phyloP scores from a whole-genome alignment of 2,888 invertebrate species.

The Caradrina clavipalpis region DNA sequence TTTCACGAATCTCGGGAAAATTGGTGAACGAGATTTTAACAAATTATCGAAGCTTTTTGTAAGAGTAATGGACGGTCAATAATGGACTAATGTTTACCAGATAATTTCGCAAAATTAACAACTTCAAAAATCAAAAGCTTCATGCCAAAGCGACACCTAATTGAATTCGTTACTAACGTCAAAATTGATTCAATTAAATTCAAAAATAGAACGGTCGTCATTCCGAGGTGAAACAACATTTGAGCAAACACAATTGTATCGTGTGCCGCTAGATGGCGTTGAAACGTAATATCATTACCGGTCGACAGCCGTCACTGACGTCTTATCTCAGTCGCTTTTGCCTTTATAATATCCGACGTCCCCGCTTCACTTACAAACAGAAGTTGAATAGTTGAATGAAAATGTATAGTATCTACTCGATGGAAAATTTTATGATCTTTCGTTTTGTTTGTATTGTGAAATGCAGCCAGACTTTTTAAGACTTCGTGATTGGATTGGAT shows the following conservation, averaged over 20 bases:
- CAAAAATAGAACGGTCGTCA: conserved; percentile 60
- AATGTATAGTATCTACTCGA: conserved; percentile 48
- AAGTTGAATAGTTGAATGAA: conserved; percentile 63
- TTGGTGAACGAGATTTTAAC: neutral
- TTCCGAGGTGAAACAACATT: conserved; percentile 63
- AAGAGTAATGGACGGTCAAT: neutral
- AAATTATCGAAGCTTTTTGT: neutral
- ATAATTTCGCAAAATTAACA: conserved; percentile 8
- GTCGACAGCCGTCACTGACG: conserved; percentile 64
- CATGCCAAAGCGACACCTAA: conserved; percentile 28
- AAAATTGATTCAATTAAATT: conserved; percentile 60
- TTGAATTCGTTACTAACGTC: conserved; percentile 38
- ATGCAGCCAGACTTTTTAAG: conserved; percentile 12
- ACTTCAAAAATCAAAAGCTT: conserved; percentile 9
- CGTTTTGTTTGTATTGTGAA: conserved; percentile 43
- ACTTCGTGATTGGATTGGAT: neutral
- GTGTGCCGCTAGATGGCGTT: conserved; percentile 63
- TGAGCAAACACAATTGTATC: conserved; percentile 67
- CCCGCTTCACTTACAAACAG: conserved; percentile 60
- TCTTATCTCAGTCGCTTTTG: conserved; percentile 68
- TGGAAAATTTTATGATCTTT: conserved; percentile 53
- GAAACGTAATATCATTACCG: conserved; percentile 68
- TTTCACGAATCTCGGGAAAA: neutral
- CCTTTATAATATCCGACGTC: conserved; percentile 68
- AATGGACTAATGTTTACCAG: neutral